These are phyloP conservation scores for Corythornis madagascariensis DNA, from an alignment of 2,113 vertebrate genomes.

Conservation along the genomic window DNA sequence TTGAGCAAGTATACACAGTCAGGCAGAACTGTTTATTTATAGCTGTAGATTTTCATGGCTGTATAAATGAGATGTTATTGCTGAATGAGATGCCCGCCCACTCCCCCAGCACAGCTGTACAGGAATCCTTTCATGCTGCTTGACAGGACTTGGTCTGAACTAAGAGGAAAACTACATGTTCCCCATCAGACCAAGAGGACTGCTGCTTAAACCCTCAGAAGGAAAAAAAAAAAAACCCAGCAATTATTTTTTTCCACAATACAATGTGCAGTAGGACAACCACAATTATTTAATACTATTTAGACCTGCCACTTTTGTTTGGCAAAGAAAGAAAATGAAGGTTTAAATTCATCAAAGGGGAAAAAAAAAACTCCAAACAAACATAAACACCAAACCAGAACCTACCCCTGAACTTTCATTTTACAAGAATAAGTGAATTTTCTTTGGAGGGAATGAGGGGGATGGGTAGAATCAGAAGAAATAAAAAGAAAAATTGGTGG, in stretches of 20 bases:
- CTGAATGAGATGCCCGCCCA: conserved; percentile 75
- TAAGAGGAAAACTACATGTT: conserved; percentile 48
- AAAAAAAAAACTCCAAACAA: neutral
- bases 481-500: conserved; percentile 40
- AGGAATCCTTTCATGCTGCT: conserved; percentile 70
- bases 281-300: conserved; percentile 73
- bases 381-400: neutral
- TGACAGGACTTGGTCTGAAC: conserved; percentile 26
- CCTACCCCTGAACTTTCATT: neutral
- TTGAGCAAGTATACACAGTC: conserved; percentile 63
- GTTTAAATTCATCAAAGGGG: conserved; percentile 37
- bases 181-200: conserved; percentile 45
- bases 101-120: conserved; percentile 67
- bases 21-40: conserved; percentile 79
- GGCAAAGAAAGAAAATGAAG: conserved; percentile 63
- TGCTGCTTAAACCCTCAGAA: conserved; percentile 32
- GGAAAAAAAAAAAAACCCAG: conserved; percentile 62
- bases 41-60: conserved; percentile 70
- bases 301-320: conserved; percentile 61
- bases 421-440: conserved; percentile 7
- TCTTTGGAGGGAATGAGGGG: neutral
- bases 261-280: conserved; percentile 64
- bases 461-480: neutral
- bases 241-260: conserved; percentile 67
- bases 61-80: conserved; percentile 78